A percentile compares a stretch with the other conserved stretches of the same genome.
Evolutionary conservation across 2,797 vertebrate species (phyloP).

Genomic region (Kryptolebias ocellatus): DNA sequence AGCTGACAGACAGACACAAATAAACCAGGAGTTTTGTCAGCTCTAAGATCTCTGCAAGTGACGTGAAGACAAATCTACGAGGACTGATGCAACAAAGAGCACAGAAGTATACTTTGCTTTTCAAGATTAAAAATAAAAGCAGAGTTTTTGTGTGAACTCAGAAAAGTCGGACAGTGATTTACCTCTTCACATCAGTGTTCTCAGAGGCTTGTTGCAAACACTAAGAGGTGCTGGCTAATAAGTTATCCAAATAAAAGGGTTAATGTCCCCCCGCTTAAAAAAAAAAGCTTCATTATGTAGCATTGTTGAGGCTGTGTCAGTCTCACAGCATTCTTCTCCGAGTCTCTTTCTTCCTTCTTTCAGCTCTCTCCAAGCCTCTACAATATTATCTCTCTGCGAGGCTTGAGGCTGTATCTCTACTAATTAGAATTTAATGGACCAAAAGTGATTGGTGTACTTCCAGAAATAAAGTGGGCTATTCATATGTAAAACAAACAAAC

Average conservation of each 20-base stretch:
- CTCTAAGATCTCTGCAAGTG: background rate
- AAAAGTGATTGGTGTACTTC: constrained; percentile 83
- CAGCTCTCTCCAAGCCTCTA: constrained; percentile 57
- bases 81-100: background rate
- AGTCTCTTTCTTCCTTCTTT: constrained; percentile 40
- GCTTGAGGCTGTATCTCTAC: constrained; percentile 78
- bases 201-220: constrained; percentile 16
- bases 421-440: constrained; percentile 87
- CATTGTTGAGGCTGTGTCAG: constrained; percentile 65
- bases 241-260: constrained; percentile 42
- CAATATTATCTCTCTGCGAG: constrained; percentile 74
- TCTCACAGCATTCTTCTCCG: constrained; percentile 47
- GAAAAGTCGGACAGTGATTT: background rate
- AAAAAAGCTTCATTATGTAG: constrained; percentile 60
- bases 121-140: background rate
- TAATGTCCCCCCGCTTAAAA: constrained; percentile 36
- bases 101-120: background rate
- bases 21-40: background rate
- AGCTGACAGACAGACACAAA: background rate
- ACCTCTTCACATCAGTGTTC: background rate
- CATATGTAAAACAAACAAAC: constrained; percentile 85
- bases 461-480: constrained; percentile 82
- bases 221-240: constrained; percentile 25
- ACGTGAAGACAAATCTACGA: background rate
- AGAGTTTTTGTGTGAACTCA: background rate